Conservation (phyloP, 2,797 vertebrate genomes). For the Poeciliopsis presidionis region DNA sequence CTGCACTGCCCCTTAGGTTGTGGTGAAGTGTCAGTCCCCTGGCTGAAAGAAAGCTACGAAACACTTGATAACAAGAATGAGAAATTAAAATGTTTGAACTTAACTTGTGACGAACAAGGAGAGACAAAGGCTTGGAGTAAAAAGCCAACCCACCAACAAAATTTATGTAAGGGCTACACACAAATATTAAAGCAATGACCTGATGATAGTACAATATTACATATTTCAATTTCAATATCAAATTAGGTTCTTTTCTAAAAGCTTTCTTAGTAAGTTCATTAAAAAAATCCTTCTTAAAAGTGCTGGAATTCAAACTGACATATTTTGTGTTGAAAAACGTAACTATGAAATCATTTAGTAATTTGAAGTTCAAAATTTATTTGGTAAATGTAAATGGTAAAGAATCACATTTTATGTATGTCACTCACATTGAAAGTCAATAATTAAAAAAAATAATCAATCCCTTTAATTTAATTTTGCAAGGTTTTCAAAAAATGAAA, state of each 20-base stretch:
- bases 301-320: not conserved
- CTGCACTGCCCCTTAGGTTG: not conserved
- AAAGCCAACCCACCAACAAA: not conserved
- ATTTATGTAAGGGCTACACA: not conserved
- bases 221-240: not conserved
- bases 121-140: not conserved
- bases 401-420: not conserved
- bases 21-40: not conserved
- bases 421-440: not conserved
- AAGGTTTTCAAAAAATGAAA: not conserved
- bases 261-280: not conserved
- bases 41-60: not conserved
- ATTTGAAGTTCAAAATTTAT: not conserved
- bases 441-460: not conserved
- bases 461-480: not conserved
- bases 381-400: not conserved
- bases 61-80: not conserved
- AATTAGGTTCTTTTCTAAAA: not conserved
- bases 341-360: not conserved
- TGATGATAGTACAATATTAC: not conserved
- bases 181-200: not conserved
- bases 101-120: not conserved
- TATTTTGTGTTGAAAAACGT: not conserved
- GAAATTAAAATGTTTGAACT: not conserved
- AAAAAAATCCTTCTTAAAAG: not conserved